Conservation (phyloP, 2,797 vertebrate species). For the Takifugu rubripes region DNA sequence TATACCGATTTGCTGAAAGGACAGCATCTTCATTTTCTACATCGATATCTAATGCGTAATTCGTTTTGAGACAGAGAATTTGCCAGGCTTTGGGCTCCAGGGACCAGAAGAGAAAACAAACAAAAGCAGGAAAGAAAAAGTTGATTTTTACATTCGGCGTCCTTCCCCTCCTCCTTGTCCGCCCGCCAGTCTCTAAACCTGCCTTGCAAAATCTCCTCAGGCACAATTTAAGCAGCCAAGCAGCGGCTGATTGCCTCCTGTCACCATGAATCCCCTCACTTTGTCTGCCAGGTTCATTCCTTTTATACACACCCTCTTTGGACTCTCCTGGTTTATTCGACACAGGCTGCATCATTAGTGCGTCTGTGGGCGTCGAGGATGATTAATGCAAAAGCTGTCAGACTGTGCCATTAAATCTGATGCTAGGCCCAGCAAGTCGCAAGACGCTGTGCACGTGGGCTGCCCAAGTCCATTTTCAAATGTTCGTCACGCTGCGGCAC, state of each 20-base stretch:
- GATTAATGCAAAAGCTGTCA: constrained; percentile 50
- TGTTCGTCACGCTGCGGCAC: constrained; percentile 30
- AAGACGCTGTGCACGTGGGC: constrained; percentile 21
- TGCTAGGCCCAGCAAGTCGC: constrained; percentile 24
- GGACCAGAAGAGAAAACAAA: not conserved
- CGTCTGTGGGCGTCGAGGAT: constrained; percentile 33
- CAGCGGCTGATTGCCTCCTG: constrained; percentile 34
- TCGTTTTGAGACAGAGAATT: not conserved
- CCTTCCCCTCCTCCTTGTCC: constrained; percentile 1
- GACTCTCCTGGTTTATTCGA: constrained; percentile 11
- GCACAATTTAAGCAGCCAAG: constrained; percentile 6
- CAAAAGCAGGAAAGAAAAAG: constrained; percentile 5
- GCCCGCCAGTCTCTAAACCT: constrained; percentile 6
- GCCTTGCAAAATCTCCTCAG: constrained; percentile 2
- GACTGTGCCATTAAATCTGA: constrained; percentile 41
- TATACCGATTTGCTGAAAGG: constrained; percentile 1
- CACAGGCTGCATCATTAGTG: constrained; percentile 24
- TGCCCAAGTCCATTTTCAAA: constrained; percentile 23
- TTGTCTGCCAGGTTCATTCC: constrained; percentile 1
- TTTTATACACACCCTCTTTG: constrained; percentile 5
- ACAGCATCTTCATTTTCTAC: constrained; percentile 16
- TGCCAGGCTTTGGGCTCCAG: too few relatives aligned
- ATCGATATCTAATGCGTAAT: not conserved
- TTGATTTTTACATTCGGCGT: constrained; percentile 5
- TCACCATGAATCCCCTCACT: constrained; percentile 44